Evolutionary conservation across 1,140 invertebrate species (phyloP).

Genomic region (Neocloeon triangulifer): DNA sequence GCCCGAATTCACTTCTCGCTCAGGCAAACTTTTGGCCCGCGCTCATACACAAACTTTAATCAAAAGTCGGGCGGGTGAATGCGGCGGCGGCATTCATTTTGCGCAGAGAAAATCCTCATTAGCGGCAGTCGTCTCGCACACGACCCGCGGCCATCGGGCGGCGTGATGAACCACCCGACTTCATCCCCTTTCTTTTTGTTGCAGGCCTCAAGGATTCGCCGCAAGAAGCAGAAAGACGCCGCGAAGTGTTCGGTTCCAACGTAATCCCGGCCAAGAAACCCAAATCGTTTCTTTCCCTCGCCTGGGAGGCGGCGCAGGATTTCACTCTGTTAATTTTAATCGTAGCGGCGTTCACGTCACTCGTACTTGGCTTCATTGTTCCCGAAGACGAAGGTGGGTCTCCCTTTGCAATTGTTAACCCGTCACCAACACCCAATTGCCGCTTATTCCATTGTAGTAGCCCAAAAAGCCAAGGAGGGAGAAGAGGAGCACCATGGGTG

Average conservation of each 20-base stretch:
- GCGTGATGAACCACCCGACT: too few species aligned
- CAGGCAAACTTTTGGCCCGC: too few species aligned
- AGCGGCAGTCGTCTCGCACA: not conserved
- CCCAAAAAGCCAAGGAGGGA: constrained; percentile 7
- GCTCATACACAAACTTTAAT: too few species aligned
- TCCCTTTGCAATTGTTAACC: not conserved
- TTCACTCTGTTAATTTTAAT: constrained; percentile 39
- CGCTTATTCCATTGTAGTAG: not conserved
- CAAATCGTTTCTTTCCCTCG: constrained; percentile 37
- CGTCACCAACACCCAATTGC: not conserved
- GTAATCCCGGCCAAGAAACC: constrained; percentile 41
- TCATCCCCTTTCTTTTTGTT: constrained; percentile 15
- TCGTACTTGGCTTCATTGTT: constrained; percentile 20
- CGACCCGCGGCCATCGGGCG: not conserved
- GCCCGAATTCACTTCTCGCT: too few species aligned
- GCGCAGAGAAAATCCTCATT: not conserved
- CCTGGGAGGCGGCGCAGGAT: constrained; percentile 48
- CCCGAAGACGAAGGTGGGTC: constrained; percentile 3
- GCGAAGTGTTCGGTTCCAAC: constrained; percentile 33
- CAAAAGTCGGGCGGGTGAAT: not conserved
- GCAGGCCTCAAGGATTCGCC: constrained; percentile 25
- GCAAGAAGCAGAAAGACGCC: constrained; percentile 25
- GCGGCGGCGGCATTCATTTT: too few species aligned
- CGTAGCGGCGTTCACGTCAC: constrained; percentile 24
- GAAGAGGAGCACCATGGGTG: constrained; percentile 27